phyloP scores from a whole-genome alignment of 2,888 invertebrate genomes.

The Anthophora plumipes region DNA sequence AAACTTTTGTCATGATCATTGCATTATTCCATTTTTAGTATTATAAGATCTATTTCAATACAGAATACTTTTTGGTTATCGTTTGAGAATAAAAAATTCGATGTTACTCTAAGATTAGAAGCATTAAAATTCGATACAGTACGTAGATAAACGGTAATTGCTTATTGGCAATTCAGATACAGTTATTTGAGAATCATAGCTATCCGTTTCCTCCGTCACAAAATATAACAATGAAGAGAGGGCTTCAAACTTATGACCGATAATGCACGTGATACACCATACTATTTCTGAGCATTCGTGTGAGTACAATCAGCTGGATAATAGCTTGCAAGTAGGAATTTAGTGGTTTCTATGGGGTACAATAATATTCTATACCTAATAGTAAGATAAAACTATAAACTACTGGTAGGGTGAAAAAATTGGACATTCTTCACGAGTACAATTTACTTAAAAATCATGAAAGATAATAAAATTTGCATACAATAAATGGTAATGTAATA shows the following conservation, averaged over 20 bases:
- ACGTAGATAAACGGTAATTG: too few relatives aligned
- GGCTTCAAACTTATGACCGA: conserved; percentile 3
- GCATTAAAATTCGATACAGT: too few relatives aligned
- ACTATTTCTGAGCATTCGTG: background rate
- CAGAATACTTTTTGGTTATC: too few relatives aligned
- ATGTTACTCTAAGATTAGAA: background rate
- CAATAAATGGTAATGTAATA: too few relatives aligned
- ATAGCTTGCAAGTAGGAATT: conserved; percentile 1
- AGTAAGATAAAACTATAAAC: background rate
- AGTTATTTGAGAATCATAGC: conserved; percentile 13
- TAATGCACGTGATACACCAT: background rate
- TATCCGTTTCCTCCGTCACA: background rate
- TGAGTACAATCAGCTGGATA: background rate
- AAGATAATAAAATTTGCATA: too few relatives aligned
- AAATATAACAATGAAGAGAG: conserved; percentile 7
- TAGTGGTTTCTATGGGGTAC: background rate
- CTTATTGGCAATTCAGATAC: background rate
- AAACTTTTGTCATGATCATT: too few relatives aligned
- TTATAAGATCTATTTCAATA: too few relatives aligned
- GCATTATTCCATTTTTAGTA: too few relatives aligned
- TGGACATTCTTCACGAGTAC: background rate
- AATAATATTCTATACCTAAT: background rate
- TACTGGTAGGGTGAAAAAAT: background rate
- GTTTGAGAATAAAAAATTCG: too few relatives aligned
- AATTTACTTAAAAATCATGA: too few relatives aligned